Evolutionary conservation across 2,797 vertebrate genomes (phyloP).

Genomic region (Lates japonicus): DNA sequence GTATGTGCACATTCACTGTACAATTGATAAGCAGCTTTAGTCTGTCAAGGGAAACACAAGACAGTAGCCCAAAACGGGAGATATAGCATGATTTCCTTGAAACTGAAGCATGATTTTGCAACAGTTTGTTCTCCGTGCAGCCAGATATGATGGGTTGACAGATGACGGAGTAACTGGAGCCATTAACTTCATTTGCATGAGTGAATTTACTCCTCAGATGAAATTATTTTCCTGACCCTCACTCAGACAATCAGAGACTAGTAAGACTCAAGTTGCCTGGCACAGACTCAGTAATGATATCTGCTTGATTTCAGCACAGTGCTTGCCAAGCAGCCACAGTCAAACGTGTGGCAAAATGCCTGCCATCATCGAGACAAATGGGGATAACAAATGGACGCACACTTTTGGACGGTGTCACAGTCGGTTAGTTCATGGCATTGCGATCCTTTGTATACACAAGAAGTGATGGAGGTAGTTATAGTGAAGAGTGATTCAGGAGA

Average conservation of each 20-base stretch:
- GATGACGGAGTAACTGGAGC: not conserved
- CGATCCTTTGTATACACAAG: not conserved
- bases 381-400: not conserved
- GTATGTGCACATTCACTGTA: constrained; percentile 29
- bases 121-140: not conserved
- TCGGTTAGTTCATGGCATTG: not conserved
- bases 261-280: no score
- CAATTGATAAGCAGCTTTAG: constrained; percentile 58
- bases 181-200: no score
- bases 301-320: no score
- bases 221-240: no score
- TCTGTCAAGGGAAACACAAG: constrained; percentile 38
- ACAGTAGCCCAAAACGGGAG: constrained; percentile 21
- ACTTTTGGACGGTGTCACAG: not conserved
- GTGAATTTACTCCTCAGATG: no score
- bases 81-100: constrained; percentile 22
- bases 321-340: not conserved
- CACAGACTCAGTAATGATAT: no score
- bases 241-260: no score
- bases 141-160: not conserved
- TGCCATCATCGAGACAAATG: not conserved
- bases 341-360: not conserved
- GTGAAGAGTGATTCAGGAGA: not conserved
- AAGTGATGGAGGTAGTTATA: not conserved
- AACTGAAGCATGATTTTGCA: constrained; percentile 19